These are phyloP conservation scores for Clarias batrachus DNA, from an alignment of 2,113 vertebrate species.

Conservation along the genomic window DNA sequence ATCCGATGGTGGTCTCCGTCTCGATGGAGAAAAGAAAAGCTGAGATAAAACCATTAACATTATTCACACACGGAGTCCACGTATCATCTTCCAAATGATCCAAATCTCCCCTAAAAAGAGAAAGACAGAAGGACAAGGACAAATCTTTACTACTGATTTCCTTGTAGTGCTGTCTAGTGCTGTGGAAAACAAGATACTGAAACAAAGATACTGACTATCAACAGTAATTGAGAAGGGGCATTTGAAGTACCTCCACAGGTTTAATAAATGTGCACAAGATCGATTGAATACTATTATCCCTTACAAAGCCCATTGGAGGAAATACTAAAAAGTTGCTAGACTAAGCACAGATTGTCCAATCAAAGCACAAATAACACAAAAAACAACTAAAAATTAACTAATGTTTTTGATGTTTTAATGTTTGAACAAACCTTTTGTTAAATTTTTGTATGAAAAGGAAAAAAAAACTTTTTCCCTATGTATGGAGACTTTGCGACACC, in stretches of 20 bases:
- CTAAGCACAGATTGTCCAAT: not conserved
- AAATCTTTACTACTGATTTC: not conserved
- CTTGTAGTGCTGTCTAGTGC: not conserved
- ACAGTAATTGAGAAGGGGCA: not conserved
- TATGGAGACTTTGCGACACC: not conserved
- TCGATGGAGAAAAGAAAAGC: constrained; percentile 98
- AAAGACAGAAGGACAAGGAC: not conserved
- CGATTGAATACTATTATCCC: not conserved
- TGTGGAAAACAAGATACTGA: not conserved
- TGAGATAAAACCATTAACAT: constrained; percentile 93
- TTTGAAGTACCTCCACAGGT: not conserved
- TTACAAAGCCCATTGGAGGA: not conserved
- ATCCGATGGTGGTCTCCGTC: constrained; percentile 95
- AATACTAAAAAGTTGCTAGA: not conserved
- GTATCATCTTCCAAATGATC: constrained; percentile 89
- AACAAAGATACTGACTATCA: not conserved
- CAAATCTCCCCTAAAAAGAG: constrained; percentile 79
- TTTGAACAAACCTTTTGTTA: not conserved
- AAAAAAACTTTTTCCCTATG: not conserved
- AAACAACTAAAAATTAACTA: not conserved
- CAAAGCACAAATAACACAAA: not conserved
- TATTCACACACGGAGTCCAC: constrained; percentile 96
- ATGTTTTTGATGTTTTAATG: not conserved
- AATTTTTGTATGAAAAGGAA: too few species aligned
- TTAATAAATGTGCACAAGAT: not conserved